phyloP scores from a whole-genome alignment of 2,797 vertebrate genomes.

The Pangasius krempfi region DNA sequence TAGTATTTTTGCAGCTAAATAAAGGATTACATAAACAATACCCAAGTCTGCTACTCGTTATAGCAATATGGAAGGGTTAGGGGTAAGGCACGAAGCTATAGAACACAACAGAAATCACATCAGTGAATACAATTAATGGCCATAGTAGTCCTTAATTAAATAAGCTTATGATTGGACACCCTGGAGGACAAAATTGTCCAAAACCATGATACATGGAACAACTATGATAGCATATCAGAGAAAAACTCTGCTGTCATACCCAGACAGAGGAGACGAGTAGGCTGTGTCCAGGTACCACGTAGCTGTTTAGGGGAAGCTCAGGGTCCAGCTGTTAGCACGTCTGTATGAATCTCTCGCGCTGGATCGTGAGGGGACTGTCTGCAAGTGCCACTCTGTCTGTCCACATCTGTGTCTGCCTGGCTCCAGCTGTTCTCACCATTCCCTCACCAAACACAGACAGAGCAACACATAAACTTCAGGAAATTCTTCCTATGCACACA shows the following conservation, averaged over 20 bases:
- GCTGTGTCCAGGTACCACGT: constrained; percentile 13
- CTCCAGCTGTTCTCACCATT: constrained; percentile 63
- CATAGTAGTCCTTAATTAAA: background rate
- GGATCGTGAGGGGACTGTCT: constrained; percentile 44
- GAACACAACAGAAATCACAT: constrained; percentile 11
- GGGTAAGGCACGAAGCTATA: too few relatives aligned
- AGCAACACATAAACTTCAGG: constrained; percentile 9
- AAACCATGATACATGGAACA: background rate
- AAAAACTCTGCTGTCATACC: constrained; percentile 33
- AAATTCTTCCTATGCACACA: background rate
- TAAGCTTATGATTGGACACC: background rate
- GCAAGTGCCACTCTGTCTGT: constrained; percentile 52
- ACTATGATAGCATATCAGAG: background rate
- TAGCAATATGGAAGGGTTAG: background rate
- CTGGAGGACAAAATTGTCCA: background rate
- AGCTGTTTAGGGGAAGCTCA: constrained; percentile 46
- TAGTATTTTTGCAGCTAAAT: background rate
- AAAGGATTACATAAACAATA: background rate
- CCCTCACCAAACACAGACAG: constrained; percentile 49
- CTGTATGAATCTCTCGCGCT: constrained; percentile 37
- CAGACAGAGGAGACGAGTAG: constrained; percentile 11
- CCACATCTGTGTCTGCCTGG: constrained; percentile 52
- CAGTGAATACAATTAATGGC: background rate
- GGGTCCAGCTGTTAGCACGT: constrained; percentile 41
- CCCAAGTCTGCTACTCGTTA: background rate